phyloP scores from a whole-genome alignment of 2,113 vertebrate species.

The Chaenocephalus aceratus region DNA sequence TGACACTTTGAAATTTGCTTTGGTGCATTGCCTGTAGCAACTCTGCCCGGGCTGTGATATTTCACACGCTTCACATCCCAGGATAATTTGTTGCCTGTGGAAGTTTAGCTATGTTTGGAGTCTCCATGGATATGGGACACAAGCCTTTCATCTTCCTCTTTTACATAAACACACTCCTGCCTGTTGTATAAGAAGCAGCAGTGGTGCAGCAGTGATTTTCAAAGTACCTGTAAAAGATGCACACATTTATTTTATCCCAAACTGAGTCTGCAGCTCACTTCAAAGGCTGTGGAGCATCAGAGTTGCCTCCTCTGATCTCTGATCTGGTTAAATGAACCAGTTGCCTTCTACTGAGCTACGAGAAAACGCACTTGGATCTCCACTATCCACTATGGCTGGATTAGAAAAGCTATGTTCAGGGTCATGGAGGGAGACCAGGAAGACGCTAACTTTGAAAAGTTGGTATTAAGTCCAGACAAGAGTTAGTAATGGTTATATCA shows the following conservation, averaged over 20 bases:
- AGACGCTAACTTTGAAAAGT: conserved; percentile 3
- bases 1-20: background rate
- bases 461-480: background rate
- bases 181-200: background rate
- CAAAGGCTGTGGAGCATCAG: conserved; percentile 45
- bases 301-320: conserved; percentile 40
- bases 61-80: background rate
- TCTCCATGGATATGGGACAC: conserved; percentile 38
- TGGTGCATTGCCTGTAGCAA: background rate
- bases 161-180: background rate
- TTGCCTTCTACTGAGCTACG: conserved; percentile 11
- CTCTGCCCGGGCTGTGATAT: conserved; percentile 1
- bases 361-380: background rate
- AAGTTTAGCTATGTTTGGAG: conserved; percentile 32
- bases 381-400: background rate
- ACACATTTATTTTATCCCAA: conserved; percentile 28
- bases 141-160: conserved; percentile 8
- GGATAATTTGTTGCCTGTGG: conserved; percentile 2
- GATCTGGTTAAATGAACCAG: conserved; percentile 50
- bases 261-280: conserved; percentile 20
- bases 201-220: background rate
- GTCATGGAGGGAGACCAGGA: background rate
- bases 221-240: conserved; percentile 7
- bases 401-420: background rate
- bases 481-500: background rate